These are phyloP conservation scores for Sinopyrophorus schimmeli DNA, from an alignment of 2,888 invertebrate species.

Conservation along the genomic window DNA sequence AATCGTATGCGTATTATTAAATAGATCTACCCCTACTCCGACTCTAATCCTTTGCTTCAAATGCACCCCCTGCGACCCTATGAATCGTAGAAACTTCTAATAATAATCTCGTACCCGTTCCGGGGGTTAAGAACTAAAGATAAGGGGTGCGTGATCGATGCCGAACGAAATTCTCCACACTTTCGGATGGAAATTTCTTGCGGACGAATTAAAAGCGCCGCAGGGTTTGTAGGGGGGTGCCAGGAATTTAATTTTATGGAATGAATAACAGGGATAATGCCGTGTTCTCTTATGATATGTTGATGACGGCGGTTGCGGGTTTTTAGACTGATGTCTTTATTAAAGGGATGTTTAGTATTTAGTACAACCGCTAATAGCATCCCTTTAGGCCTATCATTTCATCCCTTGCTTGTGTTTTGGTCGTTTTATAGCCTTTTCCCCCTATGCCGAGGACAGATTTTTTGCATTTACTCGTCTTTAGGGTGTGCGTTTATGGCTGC, in stretches of 20 bases:
- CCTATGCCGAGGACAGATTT: too few species aligned
- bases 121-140: too few species aligned
- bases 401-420: too few species aligned
- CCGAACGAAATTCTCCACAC: slow-evolving; percentile 13
- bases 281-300: slow-evolving; percentile 2
- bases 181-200: slow-evolving; percentile 13
- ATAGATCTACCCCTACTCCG: slow-evolving; percentile 22
- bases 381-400: too few species aligned
- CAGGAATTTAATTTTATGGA: slow-evolving; percentile 29
- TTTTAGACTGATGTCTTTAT: too few species aligned
- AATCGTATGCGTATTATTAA: slow-evolving; percentile 28
- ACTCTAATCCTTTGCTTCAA: slow-evolving; percentile 21
- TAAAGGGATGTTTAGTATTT: too few species aligned
- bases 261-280: slow-evolving; percentile 26
- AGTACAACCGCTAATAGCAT: too few species aligned
- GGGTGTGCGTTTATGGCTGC: too few species aligned
- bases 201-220: slow-evolving; percentile 24
- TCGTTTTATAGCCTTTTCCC: too few species aligned
- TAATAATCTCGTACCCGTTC: slow-evolving; percentile 21
- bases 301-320: too few species aligned
- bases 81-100: slow-evolving; percentile 26
- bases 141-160: too few species aligned
- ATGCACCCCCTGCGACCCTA: slow-evolving; percentile 22
- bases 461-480: too few species aligned
- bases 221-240: slow-evolving; percentile 24